A percentile compares a stretch with the other conserved stretches of the same genome.
Conservation (phyloP, 2,113 vertebrate species). For the Stegastes partitus region DNA sequence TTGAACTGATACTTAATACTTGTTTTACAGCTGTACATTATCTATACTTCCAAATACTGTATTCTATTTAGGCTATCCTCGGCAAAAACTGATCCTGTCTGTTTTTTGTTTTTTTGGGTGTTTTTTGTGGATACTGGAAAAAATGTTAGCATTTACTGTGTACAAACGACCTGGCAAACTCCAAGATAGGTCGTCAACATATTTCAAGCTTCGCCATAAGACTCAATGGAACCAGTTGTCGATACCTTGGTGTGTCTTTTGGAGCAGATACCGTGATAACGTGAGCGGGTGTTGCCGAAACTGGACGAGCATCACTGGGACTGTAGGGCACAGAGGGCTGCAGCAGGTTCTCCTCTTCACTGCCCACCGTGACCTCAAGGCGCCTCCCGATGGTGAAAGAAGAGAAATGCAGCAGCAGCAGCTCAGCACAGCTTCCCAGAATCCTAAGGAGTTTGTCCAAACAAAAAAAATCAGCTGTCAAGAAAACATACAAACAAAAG, state of each 20-base stretch:
- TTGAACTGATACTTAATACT: too few species aligned
- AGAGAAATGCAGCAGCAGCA: slow-evolving; percentile 91
- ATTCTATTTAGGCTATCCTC: too few species aligned
- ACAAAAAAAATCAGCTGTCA: neutral
- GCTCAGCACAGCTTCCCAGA: slow-evolving; percentile 88
- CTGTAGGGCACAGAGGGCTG: slow-evolving; percentile 74
- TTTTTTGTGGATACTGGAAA: too few species aligned
- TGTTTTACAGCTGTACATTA: too few species aligned
- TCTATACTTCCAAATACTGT: too few species aligned
- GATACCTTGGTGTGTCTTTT: slow-evolving; percentile 50
- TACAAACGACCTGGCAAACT: too few species aligned
- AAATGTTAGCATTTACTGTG: too few species aligned
- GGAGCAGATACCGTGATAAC: slow-evolving; percentile 76
- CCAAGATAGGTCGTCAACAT: neutral
- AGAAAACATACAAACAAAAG: slow-evolving; percentile 3
- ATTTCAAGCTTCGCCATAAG: neutral
- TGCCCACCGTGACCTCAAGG: slow-evolving; percentile 87
- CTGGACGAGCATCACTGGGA: neutral
- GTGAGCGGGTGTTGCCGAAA: neutral
- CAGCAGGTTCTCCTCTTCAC: slow-evolving; percentile 85
- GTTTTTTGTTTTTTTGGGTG: too few species aligned
- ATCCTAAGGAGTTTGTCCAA: slow-evolving; percentile 78
- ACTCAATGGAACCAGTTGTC: neutral
- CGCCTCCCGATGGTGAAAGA: slow-evolving; percentile 89
- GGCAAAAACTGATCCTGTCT: too few species aligned